A percentile compares a stretch with the other conserved stretches of the same genome.
These are phyloP conservation scores for Nycticorax nycticorax DNA, from an alignment of 2,113 vertebrate species.

Conservation along the genomic window DNA sequence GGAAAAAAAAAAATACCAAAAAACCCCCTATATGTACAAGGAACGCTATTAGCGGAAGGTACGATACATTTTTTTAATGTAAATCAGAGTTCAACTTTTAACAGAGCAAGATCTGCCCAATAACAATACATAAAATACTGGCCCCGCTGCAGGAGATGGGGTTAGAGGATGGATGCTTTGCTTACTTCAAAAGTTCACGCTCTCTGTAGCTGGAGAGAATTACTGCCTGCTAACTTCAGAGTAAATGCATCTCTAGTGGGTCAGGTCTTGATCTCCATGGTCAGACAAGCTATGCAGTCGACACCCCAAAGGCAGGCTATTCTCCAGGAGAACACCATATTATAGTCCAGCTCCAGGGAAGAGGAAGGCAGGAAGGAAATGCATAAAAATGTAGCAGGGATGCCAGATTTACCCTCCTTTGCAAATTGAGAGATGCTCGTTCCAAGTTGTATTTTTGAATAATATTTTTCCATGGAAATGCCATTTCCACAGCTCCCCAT, in stretches of 20 bases:
- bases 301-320: not conserved
- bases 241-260: not conserved
- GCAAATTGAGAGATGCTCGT: not conserved
- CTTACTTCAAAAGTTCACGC: not conserved
- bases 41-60: not conserved
- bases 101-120: not conserved
- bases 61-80: rapidly evolving
- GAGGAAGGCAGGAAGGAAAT: not conserved
- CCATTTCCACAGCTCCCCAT: not conserved
- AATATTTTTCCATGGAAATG: not conserved
- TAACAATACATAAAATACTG: rapidly evolving
- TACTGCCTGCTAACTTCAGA: not conserved
- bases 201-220: not conserved
- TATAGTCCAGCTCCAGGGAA: not conserved
- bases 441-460: rapidly evolving
- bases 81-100: not conserved
- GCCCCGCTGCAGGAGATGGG: not conserved
- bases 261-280: not conserved
- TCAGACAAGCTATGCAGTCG: rapidly evolving
- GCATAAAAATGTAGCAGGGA: not conserved
- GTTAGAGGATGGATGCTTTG: not conserved
- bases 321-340: not conserved
- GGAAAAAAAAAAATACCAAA: not conserved
- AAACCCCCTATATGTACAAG: not conserved
- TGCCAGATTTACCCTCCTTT: not conserved